phyloP scores from a whole-genome alignment of 2,888 invertebrate genomes.

The Papilio elwesi region DNA sequence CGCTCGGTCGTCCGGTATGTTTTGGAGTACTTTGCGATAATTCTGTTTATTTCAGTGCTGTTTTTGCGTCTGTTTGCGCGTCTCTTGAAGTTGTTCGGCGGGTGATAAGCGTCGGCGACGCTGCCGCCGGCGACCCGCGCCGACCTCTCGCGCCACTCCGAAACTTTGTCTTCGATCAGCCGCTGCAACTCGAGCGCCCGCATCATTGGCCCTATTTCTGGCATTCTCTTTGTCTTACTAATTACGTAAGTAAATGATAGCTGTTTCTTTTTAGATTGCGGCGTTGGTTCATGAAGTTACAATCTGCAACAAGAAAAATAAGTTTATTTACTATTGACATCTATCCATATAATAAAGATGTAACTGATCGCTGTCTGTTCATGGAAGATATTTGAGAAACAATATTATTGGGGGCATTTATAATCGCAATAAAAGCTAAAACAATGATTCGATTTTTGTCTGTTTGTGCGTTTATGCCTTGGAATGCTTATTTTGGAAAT shows the following conservation, averaged over 20 bases:
- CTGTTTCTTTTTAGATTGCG: not conserved
- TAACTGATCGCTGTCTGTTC: too few species aligned
- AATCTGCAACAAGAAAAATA: conserved; percentile 27
- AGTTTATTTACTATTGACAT: too few species aligned
- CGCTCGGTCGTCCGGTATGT: conserved; percentile 67
- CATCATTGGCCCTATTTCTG: conserved; percentile 79
- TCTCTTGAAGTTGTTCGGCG: conserved; percentile 80
- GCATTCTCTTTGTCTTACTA: conserved; percentile 63
- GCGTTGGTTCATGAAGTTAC: not conserved
- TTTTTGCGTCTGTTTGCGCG: conserved; percentile 80
- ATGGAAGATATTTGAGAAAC: too few species aligned
- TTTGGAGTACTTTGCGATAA: conserved; percentile 81
- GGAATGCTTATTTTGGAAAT: too few species aligned
- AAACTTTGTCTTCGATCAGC: conserved; percentile 80
- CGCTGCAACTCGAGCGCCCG: conserved; percentile 79
- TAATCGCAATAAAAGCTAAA: too few species aligned
- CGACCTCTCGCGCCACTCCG: conserved; percentile 82
- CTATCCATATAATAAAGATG: too few species aligned
- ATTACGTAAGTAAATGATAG: conserved; percentile 44
- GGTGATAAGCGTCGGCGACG: conserved; percentile 81
- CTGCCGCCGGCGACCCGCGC: conserved; percentile 73
- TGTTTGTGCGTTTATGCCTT: too few species aligned
- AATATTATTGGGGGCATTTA: too few species aligned
- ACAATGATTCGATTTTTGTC: too few species aligned
- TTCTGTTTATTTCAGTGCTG: conserved; percentile 82